Conservation (phyloP, 2,113 vertebrate species). For the Strix aluco region DNA sequence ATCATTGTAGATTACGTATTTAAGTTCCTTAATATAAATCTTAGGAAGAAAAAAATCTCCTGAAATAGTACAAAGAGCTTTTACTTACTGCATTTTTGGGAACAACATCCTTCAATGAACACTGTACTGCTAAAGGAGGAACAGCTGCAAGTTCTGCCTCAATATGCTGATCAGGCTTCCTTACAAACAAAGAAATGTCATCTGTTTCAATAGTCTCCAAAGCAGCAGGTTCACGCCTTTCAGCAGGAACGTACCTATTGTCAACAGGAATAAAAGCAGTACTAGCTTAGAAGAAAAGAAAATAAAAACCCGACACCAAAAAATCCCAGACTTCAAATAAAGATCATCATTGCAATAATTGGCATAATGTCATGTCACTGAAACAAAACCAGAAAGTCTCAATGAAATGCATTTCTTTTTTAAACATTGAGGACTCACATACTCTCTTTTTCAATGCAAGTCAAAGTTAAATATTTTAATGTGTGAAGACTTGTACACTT, state of each 20-base stretch:
- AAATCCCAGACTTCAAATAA: background rate
- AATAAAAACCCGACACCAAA: background rate
- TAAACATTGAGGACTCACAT: rapidly evolving
- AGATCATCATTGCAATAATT: background rate
- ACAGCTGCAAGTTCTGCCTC: slow-evolving; percentile 67
- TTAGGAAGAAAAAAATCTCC: background rate
- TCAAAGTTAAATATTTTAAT: background rate
- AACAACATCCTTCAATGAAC: slow-evolving; percentile 88
- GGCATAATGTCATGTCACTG: background rate
- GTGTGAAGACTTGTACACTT: background rate
- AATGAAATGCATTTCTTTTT: background rate
- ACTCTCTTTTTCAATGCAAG: background rate
- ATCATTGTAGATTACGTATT: background rate
- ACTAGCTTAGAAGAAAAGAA: background rate
- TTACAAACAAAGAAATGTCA: slow-evolving; percentile 71
- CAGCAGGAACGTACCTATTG: background rate
- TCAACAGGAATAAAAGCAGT: background rate
- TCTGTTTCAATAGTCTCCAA: background rate
- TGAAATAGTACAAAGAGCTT: background rate
- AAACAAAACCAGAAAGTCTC: background rate
- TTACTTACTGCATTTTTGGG: slow-evolving; percentile 84
- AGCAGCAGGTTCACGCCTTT: slow-evolving; percentile 11
- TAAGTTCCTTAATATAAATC: background rate
- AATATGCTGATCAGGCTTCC: slow-evolving; percentile 66
- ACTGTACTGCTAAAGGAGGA: slow-evolving; percentile 82